phyloP scores from a whole-genome alignment of 2,888 invertebrate species.

The Epicampocera succincta region DNA sequence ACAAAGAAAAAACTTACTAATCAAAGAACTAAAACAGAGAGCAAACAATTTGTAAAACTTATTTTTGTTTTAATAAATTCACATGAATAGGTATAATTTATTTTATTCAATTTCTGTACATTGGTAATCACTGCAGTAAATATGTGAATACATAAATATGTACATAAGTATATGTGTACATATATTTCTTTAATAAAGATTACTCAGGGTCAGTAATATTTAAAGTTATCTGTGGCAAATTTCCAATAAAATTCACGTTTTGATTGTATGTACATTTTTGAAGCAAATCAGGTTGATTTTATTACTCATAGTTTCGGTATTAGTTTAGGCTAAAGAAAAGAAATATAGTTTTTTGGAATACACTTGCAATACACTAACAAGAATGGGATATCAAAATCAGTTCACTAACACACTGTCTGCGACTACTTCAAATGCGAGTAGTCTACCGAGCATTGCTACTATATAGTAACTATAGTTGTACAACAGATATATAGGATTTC shows the following conservation, averaged over 20 bases:
- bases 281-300: constrained; percentile 26
- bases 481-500: too few relatives aligned
- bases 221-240: constrained; percentile 26
- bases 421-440: too few relatives aligned
- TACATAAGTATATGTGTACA: too few relatives aligned
- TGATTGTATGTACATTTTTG: background rate
- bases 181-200: background rate
- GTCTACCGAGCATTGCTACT: too few relatives aligned
- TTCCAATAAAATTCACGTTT: constrained; percentile 19
- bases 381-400: too few relatives aligned
- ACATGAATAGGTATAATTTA: background rate
- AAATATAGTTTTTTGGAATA: background rate
- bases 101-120: constrained; percentile 4
- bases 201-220: constrained; percentile 29
- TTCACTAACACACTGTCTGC: too few relatives aligned
- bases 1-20: background rate
- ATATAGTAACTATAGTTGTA: too few relatives aligned
- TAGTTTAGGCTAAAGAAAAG: constrained; percentile 1
- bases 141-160: background rate
- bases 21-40: constrained; percentile 5
- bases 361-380: too few relatives aligned
- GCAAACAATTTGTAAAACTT: background rate
- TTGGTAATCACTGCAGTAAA: constrained; percentile 5
- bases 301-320: constrained; percentile 32
- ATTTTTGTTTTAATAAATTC: too few relatives aligned